Evolutionary conservation across 1,140 invertebrate genomes (phyloP).

Genomic region (Brachionus manjavacas): DNA sequence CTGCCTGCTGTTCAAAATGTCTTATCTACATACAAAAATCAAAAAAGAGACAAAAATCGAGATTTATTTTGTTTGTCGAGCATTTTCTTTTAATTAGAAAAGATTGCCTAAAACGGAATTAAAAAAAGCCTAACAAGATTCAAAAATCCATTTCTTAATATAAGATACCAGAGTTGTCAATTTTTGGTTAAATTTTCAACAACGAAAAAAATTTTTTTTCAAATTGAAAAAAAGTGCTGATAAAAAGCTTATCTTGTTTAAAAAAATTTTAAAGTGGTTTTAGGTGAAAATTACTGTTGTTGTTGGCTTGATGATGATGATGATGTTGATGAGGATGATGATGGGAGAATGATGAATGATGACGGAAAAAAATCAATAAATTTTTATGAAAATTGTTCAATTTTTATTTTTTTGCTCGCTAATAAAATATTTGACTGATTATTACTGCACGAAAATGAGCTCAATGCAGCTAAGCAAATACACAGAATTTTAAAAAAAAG

Average conservation of each 20-base stretch:
- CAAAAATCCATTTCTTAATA: neutral
- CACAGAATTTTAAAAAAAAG: neutral
- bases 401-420: neutral
- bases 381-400: neutral
- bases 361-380: slow-evolving; percentile 4
- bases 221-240: neutral
- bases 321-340: neutral
- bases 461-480: neutral
- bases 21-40: neutral
- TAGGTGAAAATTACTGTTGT: neutral
- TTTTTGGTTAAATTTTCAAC: neutral
- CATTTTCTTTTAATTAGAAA: neutral
- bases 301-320: neutral
- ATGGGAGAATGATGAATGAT: neutral
- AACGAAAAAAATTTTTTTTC: neutral
- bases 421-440: neutral
- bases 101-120: neutral
- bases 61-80: neutral
- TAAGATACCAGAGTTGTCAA: neutral
- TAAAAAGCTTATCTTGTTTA: neutral
- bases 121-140: neutral
- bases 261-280: neutral
- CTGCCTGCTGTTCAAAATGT: no score
- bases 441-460: neutral
- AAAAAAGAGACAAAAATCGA: neutral